Base-by-base conservation (phyloP, 2,797 vertebrate genomes). In the Cryptoprocta ferox region DNA sequence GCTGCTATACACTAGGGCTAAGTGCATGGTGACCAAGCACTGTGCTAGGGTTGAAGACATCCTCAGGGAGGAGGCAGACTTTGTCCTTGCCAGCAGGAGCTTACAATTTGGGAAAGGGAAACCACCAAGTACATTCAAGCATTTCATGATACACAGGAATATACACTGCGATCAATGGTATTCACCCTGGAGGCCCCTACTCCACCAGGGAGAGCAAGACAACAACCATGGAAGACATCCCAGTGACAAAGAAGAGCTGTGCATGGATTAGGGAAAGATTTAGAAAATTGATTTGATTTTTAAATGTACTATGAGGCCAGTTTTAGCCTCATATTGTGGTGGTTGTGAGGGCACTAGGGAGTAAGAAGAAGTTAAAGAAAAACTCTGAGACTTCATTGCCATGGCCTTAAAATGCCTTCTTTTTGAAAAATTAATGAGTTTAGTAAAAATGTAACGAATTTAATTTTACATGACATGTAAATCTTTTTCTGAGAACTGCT, bases 401-500 rank as follows among this genome's bases (percentile, higher is more conserved):
- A 48, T 84, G 18, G 11, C 19, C 14, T 56, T 68, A 53, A 75
- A 75, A 63, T 89, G 15, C 1, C n/a, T 82, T 88, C 9, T 68
- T 79, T 56, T 42, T 61, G 18, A 45, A 65, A 90, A 94, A 45
- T 79, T 48, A 61, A 63, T 53, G 28, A 6, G 5, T 61, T 83
- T 91, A 85, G 59, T 94, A 21, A 93, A 96, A 89, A 75, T 73
- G 19, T 45, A 89, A 68, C 26, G 82, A 16, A 66, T 56, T 86
- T 63, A 93, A 89, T 84, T 87, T 90, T 76, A 75, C 2, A 87
- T 30, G 18, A 80, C 7, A 28, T 45, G 5, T 80, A 39, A 79
- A 71, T 28, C 15, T 66, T 75, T 84, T 93, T 76, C 61, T 91
- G 24, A 35, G 53, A n/a, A 76, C 12, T 96, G 14, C 19, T 30